Base-by-base conservation (phyloP, 2,888 invertebrate species). In the Plebejus melissa region DNA sequence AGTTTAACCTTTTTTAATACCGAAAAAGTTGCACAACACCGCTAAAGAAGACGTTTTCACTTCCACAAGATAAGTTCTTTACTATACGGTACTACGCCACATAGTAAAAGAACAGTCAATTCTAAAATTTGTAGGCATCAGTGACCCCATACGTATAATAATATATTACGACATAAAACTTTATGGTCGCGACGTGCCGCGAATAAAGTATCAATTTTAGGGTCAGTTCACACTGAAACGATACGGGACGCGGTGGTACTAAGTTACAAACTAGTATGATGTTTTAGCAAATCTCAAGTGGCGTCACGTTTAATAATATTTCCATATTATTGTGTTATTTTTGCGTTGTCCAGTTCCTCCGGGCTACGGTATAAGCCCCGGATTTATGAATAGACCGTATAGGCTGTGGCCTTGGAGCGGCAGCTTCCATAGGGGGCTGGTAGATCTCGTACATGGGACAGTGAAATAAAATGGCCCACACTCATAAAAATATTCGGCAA, bases 141-240 rank as follows among this genome's bases (percentile, higher is more conserved):
- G 65, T 65, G 32, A 65, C 13, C 65, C 5, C 16, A 65, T 65
- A 65, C 65, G 65, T 32, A 22, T 65, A 32, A 22, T 65, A 32
- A 65, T 65, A 65, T 65, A 65, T 65, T 65, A 65, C 4, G 32
- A 22, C 65, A 36, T 32, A 65, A 65, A 65, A 65, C 65, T 65
- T 65, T 65, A 65, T 32, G 13, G 65, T 13, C 6, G 65, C 0
- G 65, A 65, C 65, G 65, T 65, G 65, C 32, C 32, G 65, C 1
- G 65, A 32, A 65, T 65, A 16, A 65, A 32, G 5, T 32, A 65
- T 54, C 4, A 5, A 9, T 46, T 41, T 54, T 16, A 54, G 54
- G 16, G 54, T 16, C 54, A 54, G 54, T 16, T 16, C 3, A 54
- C 54, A 16, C 54, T 54, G 16, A 54, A 54, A 54, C 54, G 4